These are phyloP conservation scores for Malurus elegans DNA, from an alignment of 2,113 vertebrate genomes.

Conservation along the genomic window DNA sequence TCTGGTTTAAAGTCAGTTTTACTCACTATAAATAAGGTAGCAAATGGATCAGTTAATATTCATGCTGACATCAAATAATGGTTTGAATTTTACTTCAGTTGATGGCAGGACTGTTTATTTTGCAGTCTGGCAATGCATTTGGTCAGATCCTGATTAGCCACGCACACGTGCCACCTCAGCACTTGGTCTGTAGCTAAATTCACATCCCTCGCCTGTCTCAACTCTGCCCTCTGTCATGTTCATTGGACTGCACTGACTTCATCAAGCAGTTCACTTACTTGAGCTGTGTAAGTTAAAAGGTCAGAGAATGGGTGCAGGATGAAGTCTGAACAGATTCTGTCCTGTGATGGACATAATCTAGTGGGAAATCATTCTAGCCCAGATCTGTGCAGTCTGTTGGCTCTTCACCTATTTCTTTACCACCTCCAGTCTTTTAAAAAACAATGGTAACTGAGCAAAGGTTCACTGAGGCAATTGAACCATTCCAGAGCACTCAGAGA, in stretches of 20 bases:
- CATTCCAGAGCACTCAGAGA: not conserved
- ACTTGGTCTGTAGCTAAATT: not conserved
- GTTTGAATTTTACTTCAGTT: not conserved
- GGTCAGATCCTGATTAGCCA: not conserved
- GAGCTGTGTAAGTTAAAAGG: not conserved
- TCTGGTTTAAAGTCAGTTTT: not conserved
- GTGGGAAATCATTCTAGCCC: not conserved
- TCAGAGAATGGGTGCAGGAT: not conserved
- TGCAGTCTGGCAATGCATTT: not conserved
- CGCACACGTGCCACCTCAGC: not conserved
- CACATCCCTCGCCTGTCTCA: fast-evolving
- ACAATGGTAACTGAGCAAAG: not conserved
- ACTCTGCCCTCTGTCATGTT: not conserved
- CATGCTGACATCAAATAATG: not conserved
- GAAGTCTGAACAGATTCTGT: not conserved
- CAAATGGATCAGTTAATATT: not conserved
- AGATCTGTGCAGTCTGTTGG: not conserved
- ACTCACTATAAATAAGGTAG: not conserved
- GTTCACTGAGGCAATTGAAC: not conserved
- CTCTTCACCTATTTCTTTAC: not conserved
- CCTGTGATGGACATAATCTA: not conserved
- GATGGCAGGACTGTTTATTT: not conserved
- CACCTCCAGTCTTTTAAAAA: not conserved
- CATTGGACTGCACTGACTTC: not conserved
- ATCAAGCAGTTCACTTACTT: not conserved